Evolutionary conservation across 1,140 invertebrate species (phyloP).

Genomic region (Drosophila punjabiensis): DNA sequence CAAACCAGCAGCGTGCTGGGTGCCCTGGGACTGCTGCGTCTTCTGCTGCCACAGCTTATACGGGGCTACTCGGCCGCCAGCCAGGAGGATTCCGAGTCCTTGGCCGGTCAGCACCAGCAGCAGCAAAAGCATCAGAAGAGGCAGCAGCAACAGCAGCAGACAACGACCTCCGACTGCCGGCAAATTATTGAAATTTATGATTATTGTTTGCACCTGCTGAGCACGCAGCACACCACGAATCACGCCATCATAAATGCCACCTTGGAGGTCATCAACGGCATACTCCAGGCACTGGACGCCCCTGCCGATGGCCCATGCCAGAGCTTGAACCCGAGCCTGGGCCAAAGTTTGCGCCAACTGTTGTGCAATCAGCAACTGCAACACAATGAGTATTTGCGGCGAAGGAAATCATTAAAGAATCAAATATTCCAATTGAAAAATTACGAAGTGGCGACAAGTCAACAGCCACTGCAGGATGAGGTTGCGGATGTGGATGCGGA

Average conservation of each 20-base stretch:
- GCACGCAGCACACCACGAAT: constrained; percentile 87
- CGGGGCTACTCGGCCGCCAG: constrained; percentile 65
- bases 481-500: constrained; percentile 11
- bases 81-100: constrained; percentile 68
- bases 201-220: constrained; percentile 89
- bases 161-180: constrained; percentile 62
- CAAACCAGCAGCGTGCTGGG: constrained; percentile 88
- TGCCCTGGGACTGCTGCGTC: constrained; percentile 88
- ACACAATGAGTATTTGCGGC: constrained; percentile 83
- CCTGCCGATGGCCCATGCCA: constrained; percentile 40
- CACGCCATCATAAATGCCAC: constrained; percentile 92
- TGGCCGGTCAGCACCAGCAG: constrained; percentile 52
- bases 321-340: constrained; percentile 34
- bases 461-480: constrained; percentile 44
- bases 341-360: constrained; percentile 86
- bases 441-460: constrained; percentile 76
- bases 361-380: constrained; percentile 85
- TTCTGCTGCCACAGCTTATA: constrained; percentile 87
- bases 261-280: constrained; percentile 90
- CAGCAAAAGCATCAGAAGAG: constrained; percentile 16
- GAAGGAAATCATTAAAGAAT: constrained; percentile 86
- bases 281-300: constrained; percentile 86
- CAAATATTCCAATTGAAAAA: constrained; percentile 86
- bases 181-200: constrained; percentile 90
- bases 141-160: constrained; percentile 40